Base-by-base conservation (phyloP, 2,888 invertebrate genomes). In the Neoascia interrupta region DNA sequence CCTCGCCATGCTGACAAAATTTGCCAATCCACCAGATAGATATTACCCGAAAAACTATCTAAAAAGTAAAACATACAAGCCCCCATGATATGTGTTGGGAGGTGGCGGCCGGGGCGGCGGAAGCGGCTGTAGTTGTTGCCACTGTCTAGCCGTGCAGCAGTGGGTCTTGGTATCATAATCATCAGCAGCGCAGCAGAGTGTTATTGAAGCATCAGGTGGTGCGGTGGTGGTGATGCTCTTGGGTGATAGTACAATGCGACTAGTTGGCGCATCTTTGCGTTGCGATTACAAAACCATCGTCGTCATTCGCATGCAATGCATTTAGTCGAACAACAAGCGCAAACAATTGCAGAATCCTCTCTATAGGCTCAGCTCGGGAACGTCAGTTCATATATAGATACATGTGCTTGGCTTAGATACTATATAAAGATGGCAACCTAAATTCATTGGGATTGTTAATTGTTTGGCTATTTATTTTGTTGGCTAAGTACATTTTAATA, bases 381-480 rank as follows among this genome's bases (percentile, higher is more conserved):
- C 68, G 37, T 39, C 39, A 26, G 19, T 53, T 21, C 56, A 23
- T 41, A 43, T 26, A 54, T 34, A 49, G 26, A 66, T 49, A 23
- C 49, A 63, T 69, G 36, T 37, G n/a, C 31, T 31, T 3, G 3
- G 3, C 8, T n/a, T 31, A 31, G 31, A 31, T n/a, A n/a, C 26
- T 26, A 8, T 26, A 26, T 26, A 5, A 5, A 26, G 26, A 8
- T 8, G 8, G 51, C 45, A 70, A 76, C 70, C 63, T 72, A 53
- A 76, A 60, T 70, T 43, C 43, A 51, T 63, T 63, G 23, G 49
- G 26, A 58, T 75, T 63, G 58, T 64, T 72, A 64, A 70, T 76
- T 70, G 70, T n/a, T 58, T 51, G n/a, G 58, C 63, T 64, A 64
- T 75, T 70, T 58, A 70, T 75, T 70, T 58, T 69, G 61, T 70